Evolutionary conservation across 2,888 invertebrate genomes (phyloP), one percentile per base, ranked within the genome.

Genomic region (Chymomyza fuscimana): DNA sequence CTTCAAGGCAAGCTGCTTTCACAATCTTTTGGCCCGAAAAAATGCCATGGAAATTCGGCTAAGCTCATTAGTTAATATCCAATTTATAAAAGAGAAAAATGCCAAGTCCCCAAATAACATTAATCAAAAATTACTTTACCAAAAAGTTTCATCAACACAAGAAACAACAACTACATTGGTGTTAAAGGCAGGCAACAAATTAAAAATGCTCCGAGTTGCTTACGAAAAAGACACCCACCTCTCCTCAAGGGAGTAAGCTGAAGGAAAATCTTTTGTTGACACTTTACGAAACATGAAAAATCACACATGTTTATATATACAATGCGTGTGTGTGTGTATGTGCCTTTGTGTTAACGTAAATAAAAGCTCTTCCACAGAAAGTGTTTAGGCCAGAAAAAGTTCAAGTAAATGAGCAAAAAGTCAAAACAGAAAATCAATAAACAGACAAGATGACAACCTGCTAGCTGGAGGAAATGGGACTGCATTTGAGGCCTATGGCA

Each of bases 11-110:
- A 59, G 63, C 40, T 58, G 58, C 54, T 58, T 58, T 58, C 58
- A 15, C 25, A 58, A 25, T 15, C 16, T 46, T 15, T 32, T n/a
- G 60, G 15, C 16, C 46, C n/a, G 25, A 6, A 50, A 25, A 50
- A 58, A 71, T 73, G 79, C 67, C 56, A 70, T 69, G 60, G 70
- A 77, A 87, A 87, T 83, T 70, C 79, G 40, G 40, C 82, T 83
- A 83, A 83, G 87, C 83, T 87, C 83, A 83, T 83, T 84, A 84
- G 88, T 86, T 84, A 87, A 84, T 84, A 84, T 84, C 88, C 83
- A 84, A 87, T 84, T 84, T 84, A 87, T 87, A 84, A 72, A 77
- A 72, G 68, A 67, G 29, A 22, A 15, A 22, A 12, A 56, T 51
- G 69, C 61, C 19, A 7, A 51, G 22, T 50, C 68, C 32, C 65